Evolutionary conservation across 2,888 invertebrate genomes (phyloP).

Genomic region (Callinectes sapidus): DNA sequence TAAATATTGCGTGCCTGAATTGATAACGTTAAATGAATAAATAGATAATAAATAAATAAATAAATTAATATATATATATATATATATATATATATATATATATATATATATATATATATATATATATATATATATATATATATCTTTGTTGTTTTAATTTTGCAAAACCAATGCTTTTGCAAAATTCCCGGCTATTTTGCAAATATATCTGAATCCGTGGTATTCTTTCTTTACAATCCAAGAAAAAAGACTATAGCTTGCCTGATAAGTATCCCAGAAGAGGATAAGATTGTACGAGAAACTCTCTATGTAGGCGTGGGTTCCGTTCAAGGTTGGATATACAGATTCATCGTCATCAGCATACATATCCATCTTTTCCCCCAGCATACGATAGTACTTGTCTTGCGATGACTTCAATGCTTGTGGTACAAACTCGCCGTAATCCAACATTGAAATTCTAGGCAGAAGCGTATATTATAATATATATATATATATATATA

Average conservation of each 20-base stretch:
- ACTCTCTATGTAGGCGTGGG: constrained; percentile 60
- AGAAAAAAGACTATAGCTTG: neutral
- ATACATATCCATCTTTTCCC: constrained; percentile 50
- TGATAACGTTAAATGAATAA: neutral
- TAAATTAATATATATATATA: constrained; percentile 41
- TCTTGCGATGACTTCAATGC: constrained; percentile 57
- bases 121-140: neutral
- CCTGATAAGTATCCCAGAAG: constrained; percentile 44
- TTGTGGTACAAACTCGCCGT: constrained; percentile 62
- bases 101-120: constrained; percentile 43
- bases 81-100: constrained; percentile 41
- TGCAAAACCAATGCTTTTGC: too few species aligned
- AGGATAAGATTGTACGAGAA: constrained; percentile 49
- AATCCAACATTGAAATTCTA: constrained; percentile 59
- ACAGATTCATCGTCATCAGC: constrained; percentile 39
- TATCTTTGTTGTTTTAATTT: neutral
- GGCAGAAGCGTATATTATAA: neutral
- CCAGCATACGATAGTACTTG: constrained; percentile 51
- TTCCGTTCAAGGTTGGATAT: constrained; percentile 48
- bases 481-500: too few species aligned
- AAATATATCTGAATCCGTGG: too few species aligned
- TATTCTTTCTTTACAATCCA: too few species aligned
- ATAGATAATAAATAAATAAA: neutral
- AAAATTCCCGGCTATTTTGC: too few species aligned
- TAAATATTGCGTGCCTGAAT: neutral